These are phyloP conservation scores for Thera obeliscata DNA, from an alignment of 2,888 invertebrate species.

Conservation along the genomic window DNA sequence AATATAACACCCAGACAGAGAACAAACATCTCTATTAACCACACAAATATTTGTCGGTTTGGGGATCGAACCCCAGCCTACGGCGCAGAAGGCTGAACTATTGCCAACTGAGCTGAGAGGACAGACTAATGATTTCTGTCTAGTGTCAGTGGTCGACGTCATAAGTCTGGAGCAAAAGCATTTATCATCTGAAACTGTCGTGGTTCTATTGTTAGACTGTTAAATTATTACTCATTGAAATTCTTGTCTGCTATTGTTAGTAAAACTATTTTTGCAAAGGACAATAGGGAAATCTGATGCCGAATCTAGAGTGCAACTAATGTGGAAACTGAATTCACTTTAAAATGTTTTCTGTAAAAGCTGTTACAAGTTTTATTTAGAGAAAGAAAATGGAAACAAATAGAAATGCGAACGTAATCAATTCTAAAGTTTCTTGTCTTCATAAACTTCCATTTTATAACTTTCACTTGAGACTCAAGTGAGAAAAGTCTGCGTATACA, in stretches of 20 bases:
- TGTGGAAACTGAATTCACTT: not conserved
- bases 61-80: too few species aligned
- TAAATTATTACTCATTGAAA: slow-evolving; percentile 27
- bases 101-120: not conserved
- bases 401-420: too few species aligned
- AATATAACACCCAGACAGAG: too few species aligned
- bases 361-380: too few species aligned
- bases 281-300: slow-evolving; percentile 25
- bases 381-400: too few species aligned
- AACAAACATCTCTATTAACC: too few species aligned
- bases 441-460: too few species aligned
- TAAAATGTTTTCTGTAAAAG: not conserved
- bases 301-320: slow-evolving; percentile 9
- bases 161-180: slow-evolving; percentile 14
- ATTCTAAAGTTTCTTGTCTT: too few species aligned
- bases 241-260: slow-evolving; percentile 22
- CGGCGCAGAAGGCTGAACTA: too few species aligned
- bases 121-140: slow-evolving; percentile 8
- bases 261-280: slow-evolving; percentile 15
- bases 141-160: slow-evolving; percentile 14
- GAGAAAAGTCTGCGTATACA: too few species aligned
- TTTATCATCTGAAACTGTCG: slow-evolving; percentile 29
- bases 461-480: too few species aligned
- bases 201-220: slow-evolving; percentile 29
- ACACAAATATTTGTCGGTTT: too few species aligned